Evolutionary conservation across 2,888 invertebrate species (phyloP).

Genomic region (Cantharis rufa): DNA sequence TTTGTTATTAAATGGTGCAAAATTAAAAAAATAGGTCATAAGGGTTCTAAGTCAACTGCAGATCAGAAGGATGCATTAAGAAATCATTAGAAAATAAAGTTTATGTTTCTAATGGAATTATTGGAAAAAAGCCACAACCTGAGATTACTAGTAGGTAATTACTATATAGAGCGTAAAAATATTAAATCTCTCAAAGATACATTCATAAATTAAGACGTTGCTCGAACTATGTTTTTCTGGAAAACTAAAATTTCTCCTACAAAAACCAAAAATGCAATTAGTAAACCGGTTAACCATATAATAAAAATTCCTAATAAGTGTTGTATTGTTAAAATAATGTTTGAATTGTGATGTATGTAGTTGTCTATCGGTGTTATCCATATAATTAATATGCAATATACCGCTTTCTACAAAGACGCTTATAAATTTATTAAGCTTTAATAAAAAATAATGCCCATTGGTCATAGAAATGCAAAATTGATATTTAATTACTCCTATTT

Average conservation of each 20-base stretch:
- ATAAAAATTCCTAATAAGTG: background rate
- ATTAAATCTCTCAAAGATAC: no score
- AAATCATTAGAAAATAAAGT: no score
- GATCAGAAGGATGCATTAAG: no score
- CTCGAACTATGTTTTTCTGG: background rate
- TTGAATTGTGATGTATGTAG: background rate
- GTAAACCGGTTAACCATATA: background rate
- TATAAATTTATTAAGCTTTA: background rate
- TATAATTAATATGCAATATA: background rate
- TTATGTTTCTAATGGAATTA: no score
- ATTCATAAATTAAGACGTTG: no score
- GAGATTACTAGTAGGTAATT: no score
- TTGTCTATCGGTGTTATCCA: background rate
- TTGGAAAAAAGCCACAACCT: no score
- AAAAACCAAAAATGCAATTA: background rate
- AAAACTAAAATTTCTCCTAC: background rate
- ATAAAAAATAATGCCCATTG: background rate
- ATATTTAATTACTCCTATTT: background rate
- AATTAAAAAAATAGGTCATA: no score
- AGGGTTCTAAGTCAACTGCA: no score
- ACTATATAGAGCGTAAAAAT: no score
- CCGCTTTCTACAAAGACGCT: background rate
- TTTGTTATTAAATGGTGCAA: no score
- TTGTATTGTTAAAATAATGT: background rate
- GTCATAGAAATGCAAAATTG: background rate